Conservation (phyloP, 2,888 invertebrate genomes). For the Ochlodes sylvanus region DNA sequence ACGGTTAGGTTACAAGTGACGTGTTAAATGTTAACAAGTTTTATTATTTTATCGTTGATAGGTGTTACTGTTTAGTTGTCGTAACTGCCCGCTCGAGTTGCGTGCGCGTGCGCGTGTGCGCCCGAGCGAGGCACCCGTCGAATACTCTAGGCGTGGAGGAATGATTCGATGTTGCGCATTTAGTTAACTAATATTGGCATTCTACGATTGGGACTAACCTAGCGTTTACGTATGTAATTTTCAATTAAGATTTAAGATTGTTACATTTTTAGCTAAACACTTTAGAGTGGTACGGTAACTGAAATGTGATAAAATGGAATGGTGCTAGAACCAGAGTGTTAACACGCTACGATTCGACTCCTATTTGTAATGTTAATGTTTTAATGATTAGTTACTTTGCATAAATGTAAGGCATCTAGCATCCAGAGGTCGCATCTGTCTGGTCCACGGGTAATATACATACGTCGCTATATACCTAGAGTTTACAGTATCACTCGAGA, state of each 20-base stretch:
- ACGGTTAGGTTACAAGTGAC: conserved; percentile 55
- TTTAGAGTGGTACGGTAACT: conserved; percentile 86
- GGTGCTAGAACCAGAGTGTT: conserved; percentile 86
- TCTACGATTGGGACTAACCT: conserved; percentile 86
- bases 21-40: conserved; percentile 71
- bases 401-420: conserved; percentile 82
- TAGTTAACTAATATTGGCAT: conserved; percentile 85
- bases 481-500: conserved; percentile 85
- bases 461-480: conserved; percentile 67
- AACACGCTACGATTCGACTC: conserved; percentile 85
- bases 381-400: conserved; percentile 81
- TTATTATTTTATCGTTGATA: conserved; percentile 77
- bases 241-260: conserved; percentile 84
- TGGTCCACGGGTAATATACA: conserved; percentile 66
- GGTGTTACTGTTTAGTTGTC: conserved; percentile 66
- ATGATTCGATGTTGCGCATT: conserved; percentile 81
- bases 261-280: conserved; percentile 85
- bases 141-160: conserved; percentile 73
- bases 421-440: conserved; percentile 79
- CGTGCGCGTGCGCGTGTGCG: too few relatives aligned
- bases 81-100: conserved; percentile 69
- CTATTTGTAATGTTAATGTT: conserved; percentile 81
- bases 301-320: conserved; percentile 86
- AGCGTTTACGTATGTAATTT: conserved; percentile 84
- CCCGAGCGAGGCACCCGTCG: too few relatives aligned